These are phyloP conservation scores for Sebastiscus tertius DNA, from an alignment of 2,797 vertebrate genomes.

Conservation along the genomic window DNA sequence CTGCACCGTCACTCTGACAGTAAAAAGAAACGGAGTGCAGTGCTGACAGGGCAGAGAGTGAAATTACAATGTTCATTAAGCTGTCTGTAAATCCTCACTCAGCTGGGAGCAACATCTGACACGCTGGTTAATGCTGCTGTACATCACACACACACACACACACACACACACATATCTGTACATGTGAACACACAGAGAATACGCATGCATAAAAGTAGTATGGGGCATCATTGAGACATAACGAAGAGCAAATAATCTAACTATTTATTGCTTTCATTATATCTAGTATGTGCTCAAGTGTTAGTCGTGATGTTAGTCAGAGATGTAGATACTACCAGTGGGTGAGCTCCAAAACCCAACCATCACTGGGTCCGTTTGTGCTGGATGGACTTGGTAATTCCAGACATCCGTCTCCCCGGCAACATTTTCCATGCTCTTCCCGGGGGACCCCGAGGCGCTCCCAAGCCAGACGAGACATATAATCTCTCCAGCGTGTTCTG, in stretches of 20 bases:
- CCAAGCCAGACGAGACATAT: too few relatives aligned
- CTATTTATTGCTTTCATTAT: background rate
- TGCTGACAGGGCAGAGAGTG: conserved; percentile 59
- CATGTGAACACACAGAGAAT: background rate
- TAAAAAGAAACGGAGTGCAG: conserved; percentile 45
- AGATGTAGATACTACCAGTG: background rate
- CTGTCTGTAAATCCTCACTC: conserved; percentile 60
- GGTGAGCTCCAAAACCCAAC: background rate
- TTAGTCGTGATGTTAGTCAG: background rate
- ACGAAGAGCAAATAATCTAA: background rate
- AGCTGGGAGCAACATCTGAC: conserved; percentile 61
- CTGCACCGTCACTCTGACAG: conserved; percentile 26
- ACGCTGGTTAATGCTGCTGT: conserved; percentile 40
- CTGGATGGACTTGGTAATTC: background rate
- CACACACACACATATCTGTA: background rate
- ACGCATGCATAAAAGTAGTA: background rate
- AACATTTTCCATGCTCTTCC: too few relatives aligned
- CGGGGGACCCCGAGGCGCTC: too few relatives aligned
- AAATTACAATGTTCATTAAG: conserved; percentile 70
- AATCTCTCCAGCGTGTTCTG: too few relatives aligned
- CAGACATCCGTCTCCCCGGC: too few relatives aligned
- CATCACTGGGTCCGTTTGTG: background rate
- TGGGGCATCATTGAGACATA: background rate
- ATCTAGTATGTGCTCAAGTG: background rate
- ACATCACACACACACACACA: conserved; percentile 14